Base-by-base conservation (phyloP, 1,140 invertebrate species). In the Thaumetopoea pityocampa region DNA sequence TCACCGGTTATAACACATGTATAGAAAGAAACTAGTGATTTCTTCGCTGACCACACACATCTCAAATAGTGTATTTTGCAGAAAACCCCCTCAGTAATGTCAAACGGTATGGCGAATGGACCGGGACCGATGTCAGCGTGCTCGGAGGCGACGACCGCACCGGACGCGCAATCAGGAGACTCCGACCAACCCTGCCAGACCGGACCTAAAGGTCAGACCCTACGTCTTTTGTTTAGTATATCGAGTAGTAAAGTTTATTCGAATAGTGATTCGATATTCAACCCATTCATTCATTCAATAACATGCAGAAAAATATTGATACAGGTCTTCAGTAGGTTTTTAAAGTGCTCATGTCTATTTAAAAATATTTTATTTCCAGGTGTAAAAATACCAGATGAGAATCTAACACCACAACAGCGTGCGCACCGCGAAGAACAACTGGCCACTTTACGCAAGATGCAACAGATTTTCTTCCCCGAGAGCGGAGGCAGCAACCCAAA, bases 351-450 rank as follows among this genome's bases (percentile, higher is more conserved):
- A 22, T 36, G 11, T 29, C 8, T 12, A 18, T 22, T 36, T 4
- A 26, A 12, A 51, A 53, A 48, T 55, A 12, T 62, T 18, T 62
- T 48, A 5, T 64, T 61, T 38, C 24, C 90, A 87, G 93, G 93
- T 64, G 93, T 95, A 5, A 96, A 96, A 89, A 92, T 97, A 60
- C 96, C 96, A 44, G 96, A 98, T 87, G 96, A 98, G 87, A 97
- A 98, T 84, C 87, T 98, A 50, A 99, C 97, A 35, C 96, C 96
- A 12, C 95, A 98, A 80, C 97, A 99, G 79, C 89, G 95, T 33
- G 94, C 97, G 40, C 95, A 97, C 65, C 88, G 97, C 36, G 96
- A 97, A 82, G 94, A 96, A 71, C 93, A 97, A 58, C 86, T 98
- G 12, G 96, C 96, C 3, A 96, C 92, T 20, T 88, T 99, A 44